Conservation (phyloP, 2,113 vertebrate species). For the Periophthalmodon schlosseri region DNA sequence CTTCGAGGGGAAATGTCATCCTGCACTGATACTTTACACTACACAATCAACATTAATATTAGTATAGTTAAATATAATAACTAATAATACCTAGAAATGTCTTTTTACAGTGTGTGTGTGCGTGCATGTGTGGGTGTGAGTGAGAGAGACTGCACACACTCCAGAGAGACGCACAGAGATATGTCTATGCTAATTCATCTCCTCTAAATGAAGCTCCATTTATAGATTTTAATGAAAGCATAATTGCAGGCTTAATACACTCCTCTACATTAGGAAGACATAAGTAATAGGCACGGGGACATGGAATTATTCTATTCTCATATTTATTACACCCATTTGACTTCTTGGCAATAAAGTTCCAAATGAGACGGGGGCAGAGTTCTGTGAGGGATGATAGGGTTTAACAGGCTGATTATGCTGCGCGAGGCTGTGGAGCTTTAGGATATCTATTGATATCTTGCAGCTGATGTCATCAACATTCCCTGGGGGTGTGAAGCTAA, state of each 20-base stretch:
- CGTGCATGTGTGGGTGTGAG: conserved; percentile 20
- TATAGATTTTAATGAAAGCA: conserved; percentile 81
- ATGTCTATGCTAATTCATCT: conserved; percentile 70
- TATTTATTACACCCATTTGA: conserved; percentile 77
- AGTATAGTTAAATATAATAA: no score
- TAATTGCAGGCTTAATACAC: conserved; percentile 78
- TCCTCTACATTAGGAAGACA: conserved; percentile 65
- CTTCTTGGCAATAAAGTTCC: conserved; percentile 74
- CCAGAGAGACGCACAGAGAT: conserved; percentile 46
- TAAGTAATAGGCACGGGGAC: conserved; percentile 75
- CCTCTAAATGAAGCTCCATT: conserved; percentile 77
- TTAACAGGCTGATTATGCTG: conserved; percentile 71
- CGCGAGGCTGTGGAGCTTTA: conserved; percentile 24
- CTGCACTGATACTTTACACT: no score
- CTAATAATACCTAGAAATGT: no score
- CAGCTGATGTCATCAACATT: no score
- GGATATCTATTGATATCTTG: background rate
- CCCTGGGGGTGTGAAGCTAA: no score
- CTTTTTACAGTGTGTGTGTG: conserved; percentile 13
- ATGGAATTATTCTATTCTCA: conserved; percentile 78
- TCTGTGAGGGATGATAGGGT: conserved; percentile 71
- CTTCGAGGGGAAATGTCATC: no score
- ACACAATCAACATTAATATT: no score
- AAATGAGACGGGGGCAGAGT: conserved; percentile 76
- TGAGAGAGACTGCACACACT: conserved; percentile 12